A percentile compares a stretch with the other conserved stretches of the same genome.
phyloP scores from a whole-genome alignment of 2,113 vertebrate genomes.

The Barbus barbus region DNA sequence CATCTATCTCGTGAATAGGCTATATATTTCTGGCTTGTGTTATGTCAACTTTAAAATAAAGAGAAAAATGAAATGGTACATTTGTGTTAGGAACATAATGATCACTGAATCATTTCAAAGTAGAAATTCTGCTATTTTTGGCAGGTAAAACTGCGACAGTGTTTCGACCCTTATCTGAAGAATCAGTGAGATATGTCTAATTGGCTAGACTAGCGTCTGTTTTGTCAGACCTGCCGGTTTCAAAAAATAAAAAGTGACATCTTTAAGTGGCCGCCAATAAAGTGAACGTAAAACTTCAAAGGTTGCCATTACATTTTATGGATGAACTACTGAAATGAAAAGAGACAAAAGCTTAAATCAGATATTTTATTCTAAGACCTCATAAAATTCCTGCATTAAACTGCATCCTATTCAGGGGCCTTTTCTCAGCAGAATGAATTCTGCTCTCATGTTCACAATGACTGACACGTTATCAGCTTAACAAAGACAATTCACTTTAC shows the following conservation, averaged over 20 bases:
- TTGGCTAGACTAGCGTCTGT: conserved; percentile 37
- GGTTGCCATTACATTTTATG: conserved; percentile 12
- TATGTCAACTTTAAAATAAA: background rate
- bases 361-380: background rate
- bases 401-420: background rate
- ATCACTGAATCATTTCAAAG: background rate
- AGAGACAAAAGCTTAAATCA: conserved; percentile 32
- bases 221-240: conserved; percentile 25
- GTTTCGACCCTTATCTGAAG: background rate
- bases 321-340: conserved; percentile 32
- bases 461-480: conserved; percentile 6
- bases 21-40: background rate
- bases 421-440: conserved; percentile 2
- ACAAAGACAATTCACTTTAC: background rate
- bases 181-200: conserved; percentile 36
- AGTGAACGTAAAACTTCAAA: conserved; percentile 12
- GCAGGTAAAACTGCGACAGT: background rate
- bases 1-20: too few relatives aligned
- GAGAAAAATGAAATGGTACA: background rate
- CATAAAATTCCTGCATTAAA: conserved; percentile 3
- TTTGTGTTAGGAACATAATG: background rate
- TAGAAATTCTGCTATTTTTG: background rate
- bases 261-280: conserved; percentile 30
- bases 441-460: background rate
- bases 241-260: conserved; percentile 29